Conservation (phyloP, 2,888 invertebrate species). For the Eupeodes luniger region DNA sequence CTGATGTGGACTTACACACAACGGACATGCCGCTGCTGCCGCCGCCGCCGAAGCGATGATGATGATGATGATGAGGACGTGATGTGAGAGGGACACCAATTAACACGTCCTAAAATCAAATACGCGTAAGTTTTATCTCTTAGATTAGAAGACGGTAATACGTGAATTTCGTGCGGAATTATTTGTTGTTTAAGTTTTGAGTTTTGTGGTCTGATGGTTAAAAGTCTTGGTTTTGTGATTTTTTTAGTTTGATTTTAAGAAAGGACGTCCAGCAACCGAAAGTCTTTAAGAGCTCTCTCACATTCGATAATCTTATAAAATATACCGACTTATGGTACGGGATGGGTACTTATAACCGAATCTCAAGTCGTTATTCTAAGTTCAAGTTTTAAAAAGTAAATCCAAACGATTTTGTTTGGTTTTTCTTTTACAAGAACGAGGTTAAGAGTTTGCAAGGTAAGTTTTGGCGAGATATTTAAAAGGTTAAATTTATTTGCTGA, state of each 20-base stretch:
- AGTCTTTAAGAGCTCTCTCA: conserved; percentile 23
- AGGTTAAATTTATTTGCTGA: neutral
- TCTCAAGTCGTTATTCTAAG: conserved; percentile 19
- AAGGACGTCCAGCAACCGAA: neutral
- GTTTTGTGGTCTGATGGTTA: conserved; percentile 36
- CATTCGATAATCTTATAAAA: conserved; percentile 8
- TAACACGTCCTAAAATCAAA: conserved; percentile 76
- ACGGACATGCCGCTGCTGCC: conserved; percentile 50
- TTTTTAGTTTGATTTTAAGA: neutral
- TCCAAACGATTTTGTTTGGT: neutral
- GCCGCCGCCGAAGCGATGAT: conserved; percentile 33
- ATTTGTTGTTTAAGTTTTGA: neutral
- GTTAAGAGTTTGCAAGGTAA: neutral
- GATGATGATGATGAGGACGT: conserved; percentile 72
- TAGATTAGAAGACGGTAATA: conserved; percentile 59
- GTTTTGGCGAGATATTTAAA: neutral
- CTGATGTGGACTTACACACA: conserved; percentile 75
- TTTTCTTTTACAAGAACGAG: no score
- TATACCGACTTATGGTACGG: no score
- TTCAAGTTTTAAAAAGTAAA: neutral
- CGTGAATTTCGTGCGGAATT: conserved; percentile 64
- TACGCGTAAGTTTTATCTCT: conserved; percentile 75
- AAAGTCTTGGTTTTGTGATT: conserved; percentile 13
- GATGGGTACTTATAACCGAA: neutral
- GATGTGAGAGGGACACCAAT: conserved; percentile 75